These are phyloP conservation scores for Sitodiplosis mosellana DNA, from an alignment of 1,140 invertebrate species.

Conservation along the genomic window DNA sequence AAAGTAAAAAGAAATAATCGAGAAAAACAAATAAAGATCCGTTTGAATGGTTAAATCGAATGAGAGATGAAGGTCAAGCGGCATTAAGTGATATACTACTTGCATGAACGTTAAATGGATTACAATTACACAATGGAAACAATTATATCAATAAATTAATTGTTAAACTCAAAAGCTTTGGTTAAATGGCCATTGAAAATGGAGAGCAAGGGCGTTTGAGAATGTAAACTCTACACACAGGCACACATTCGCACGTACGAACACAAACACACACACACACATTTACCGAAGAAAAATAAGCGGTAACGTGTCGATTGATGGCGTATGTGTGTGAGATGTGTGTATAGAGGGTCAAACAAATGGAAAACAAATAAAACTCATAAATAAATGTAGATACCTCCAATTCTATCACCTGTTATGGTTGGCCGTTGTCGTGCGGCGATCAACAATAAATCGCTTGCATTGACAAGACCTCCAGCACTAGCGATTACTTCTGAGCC, in stretches of 20 bases:
- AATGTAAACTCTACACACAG: conserved; percentile 7
- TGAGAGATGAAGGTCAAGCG: no score
- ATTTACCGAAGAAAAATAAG: no score
- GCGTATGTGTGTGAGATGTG: neutral
- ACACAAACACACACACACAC: no score
- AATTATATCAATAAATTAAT: neutral
- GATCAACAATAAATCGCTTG: conserved; percentile 42
- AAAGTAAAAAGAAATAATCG: no score
- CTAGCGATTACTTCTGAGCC: conserved; percentile 41
- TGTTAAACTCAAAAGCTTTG: no score
- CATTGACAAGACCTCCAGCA: conserved; percentile 36
- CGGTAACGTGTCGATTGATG: neutral
- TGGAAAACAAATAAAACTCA: conserved; percentile 5
- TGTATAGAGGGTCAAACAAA: neutral
- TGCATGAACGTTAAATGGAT: no score
- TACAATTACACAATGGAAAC: neutral
- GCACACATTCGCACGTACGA: neutral
- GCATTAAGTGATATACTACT: no score
- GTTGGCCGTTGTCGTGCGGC: conserved; percentile 40
- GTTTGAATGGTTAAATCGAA: no score
- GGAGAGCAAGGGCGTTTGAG: neutral
- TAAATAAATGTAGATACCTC: conserved; percentile 14
- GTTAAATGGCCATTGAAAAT: neutral
- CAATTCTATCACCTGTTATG: conserved; percentile 32
- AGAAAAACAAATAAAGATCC: no score